Evolutionary conservation across 1,140 invertebrate genomes (phyloP), one percentile per base, ranked within the genome.

Genomic region (Brachionus sp.): DNA sequence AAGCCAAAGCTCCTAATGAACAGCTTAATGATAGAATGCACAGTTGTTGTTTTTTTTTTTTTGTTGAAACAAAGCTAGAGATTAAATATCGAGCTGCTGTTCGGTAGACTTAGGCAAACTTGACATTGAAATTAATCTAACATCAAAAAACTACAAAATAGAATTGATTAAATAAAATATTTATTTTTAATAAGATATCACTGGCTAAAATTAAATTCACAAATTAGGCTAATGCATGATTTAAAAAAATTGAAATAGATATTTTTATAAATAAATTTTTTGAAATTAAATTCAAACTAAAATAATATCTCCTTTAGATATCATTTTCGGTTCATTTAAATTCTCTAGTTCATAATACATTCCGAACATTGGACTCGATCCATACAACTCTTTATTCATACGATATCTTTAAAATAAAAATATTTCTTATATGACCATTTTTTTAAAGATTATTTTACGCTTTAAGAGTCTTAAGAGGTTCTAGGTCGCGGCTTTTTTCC

Each of bases 401-500:
- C 70, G 37, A 75, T 75, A 75, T 35, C 70, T 75, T 75, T n/a
- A 66, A 25, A 62, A 62, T 25, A 62, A 5, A 35, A 5, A 66
- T 66, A 29, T 64, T 66, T 10, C 13, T 33, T 33, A 29, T 29
- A 25, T 25, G 13, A 6, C 10, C 19, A n/a, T 62, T 23, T 62
- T 25, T 53, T 1, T 16, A 19, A 46, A 53, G 16, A 16, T 46
- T 66, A 29, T 37, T 16, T 84, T 80, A 86, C 86, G 70, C 84
- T 77, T 84, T 85, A 25, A 88, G 77, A 39, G 87, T 88, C 50
- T 84, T 86, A 5, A 88, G 77, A n/a, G 87, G 87, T 84, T 88
- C 87, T 77, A 82, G 83, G 39, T 84, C 84, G 9, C 68, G 77
- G n/a, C 84, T 53, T 82, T 84, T 83, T 3, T 86, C 66, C 19